Conservation (phyloP, 2,797 vertebrate genomes). For the Rhincodon typus region DNA sequence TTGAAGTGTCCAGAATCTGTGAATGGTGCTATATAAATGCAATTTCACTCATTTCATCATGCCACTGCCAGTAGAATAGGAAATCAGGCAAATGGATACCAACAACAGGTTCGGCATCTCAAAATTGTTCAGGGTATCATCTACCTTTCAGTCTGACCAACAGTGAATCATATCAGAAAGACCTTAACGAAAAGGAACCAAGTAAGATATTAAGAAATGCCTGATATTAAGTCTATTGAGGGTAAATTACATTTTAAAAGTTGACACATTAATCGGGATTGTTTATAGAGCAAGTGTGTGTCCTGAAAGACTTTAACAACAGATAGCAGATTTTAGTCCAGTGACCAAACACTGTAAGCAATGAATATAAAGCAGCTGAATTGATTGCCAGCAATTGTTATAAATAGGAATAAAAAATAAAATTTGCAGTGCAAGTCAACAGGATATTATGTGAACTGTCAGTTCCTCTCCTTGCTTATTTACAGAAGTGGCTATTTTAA, state of each 20-base stretch:
- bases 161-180: too few species aligned
- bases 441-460: background rate
- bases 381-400: background rate
- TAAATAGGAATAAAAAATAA: background rate
- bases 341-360: background rate
- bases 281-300: background rate
- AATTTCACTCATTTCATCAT: background rate
- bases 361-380: background rate
- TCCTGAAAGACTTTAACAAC: background rate
- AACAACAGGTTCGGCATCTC: background rate
- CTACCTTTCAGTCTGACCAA: too few species aligned
- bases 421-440: background rate
- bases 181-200: background rate
- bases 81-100: background rate
- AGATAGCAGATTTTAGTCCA: background rate
- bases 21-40: background rate
- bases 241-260: background rate
- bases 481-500: background rate
- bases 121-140: too few species aligned
- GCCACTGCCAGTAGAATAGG: background rate
- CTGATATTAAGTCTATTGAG: background rate
- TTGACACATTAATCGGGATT: background rate
- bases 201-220: background rate
- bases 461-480: background rate
- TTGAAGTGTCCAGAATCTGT: background rate